Conservation (phyloP, 2,888 invertebrate species). For the Ypsolopha scabrella region DNA sequence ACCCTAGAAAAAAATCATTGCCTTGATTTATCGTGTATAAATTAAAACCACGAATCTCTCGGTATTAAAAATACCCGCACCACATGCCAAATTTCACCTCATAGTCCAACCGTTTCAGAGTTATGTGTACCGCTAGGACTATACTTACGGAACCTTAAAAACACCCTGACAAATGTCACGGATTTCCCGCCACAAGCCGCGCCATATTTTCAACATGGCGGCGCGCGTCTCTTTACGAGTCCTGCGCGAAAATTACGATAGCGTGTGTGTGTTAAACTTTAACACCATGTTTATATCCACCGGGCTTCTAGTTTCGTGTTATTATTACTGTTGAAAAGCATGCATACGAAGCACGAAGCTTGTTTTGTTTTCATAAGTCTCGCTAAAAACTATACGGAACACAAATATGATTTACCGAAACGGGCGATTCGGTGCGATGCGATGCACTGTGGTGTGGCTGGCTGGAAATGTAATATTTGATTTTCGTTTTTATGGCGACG, state of each 20-base stretch:
- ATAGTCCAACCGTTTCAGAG: not conserved
- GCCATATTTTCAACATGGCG: conserved; percentile 47
- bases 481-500: no score
- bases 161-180: conserved; percentile 9
- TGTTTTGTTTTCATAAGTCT: conserved; percentile 15
- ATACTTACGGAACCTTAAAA: not conserved
- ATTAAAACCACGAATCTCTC: no score
- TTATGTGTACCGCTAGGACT: not conserved
- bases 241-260: conserved; percentile 51
- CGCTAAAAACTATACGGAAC: not conserved
- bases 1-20: no score
- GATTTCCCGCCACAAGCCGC: conserved; percentile 45
- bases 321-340: conserved; percentile 31
- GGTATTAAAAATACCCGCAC: no score
- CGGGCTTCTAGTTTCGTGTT: conserved; percentile 23
- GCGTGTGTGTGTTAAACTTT: conserved; percentile 57
- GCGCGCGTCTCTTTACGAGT: conserved; percentile 52
- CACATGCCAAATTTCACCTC: not conserved
- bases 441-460: no score
- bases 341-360: conserved; percentile 14
- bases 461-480: no score
- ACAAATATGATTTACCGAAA: no score
- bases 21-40: no score
- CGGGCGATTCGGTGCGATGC: no score
- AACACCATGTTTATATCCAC: conserved; percentile 25